Base-by-base conservation (phyloP, 92 coral and sea anemone species). In the Epizoanthus stellaris region DNA sequence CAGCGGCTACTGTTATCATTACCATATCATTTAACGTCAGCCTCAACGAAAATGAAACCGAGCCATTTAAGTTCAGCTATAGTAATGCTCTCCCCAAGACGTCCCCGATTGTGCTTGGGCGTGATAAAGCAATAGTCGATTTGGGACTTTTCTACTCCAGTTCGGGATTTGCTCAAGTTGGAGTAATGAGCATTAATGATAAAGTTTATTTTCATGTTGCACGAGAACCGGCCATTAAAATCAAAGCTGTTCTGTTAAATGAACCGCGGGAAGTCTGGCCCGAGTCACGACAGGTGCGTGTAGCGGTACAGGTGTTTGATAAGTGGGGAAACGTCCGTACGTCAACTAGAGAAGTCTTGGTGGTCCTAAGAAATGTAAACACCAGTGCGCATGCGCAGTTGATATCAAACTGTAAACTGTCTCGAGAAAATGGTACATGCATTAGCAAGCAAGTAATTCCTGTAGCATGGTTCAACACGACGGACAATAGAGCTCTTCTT, bases 271-370 rank as follows among this genome's bases (percentile, higher is more conserved):
- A 75, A 57, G 80, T 30, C 8, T 85, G 86, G 91, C 85, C 91
- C 36, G 91, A 85, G 19, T 85, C 70, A 21, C 73, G 74, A 64
- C 67, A 75, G 11, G 67, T 77, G 38, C 71, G 65, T 20, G 54
- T 88, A 25, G 91, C 87, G 0, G 43, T 65, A 2, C 91, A 88
- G 76, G 82, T 88, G 25, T 79, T 61, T 61, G 91, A 84, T 64
- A 45, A 61, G n/a, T 75, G 60, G 60, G 70, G 75, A 14, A 85
- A 69, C 47, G 84, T 71, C 21, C 73, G 19, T 17, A 88, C 88
- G 60, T 67, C 76, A 3, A 73, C 81, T 17, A 43, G 39, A 6
- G 62, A 77, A 40, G 88, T 88, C 4, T 62, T 68, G 65, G 43
- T 88, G 7, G 81, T 77, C 53, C 39, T 85, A 68, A 57, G 81